Conservation (phyloP, 2,888 invertebrate genomes). For the Nemotelus pantherinus region DNA sequence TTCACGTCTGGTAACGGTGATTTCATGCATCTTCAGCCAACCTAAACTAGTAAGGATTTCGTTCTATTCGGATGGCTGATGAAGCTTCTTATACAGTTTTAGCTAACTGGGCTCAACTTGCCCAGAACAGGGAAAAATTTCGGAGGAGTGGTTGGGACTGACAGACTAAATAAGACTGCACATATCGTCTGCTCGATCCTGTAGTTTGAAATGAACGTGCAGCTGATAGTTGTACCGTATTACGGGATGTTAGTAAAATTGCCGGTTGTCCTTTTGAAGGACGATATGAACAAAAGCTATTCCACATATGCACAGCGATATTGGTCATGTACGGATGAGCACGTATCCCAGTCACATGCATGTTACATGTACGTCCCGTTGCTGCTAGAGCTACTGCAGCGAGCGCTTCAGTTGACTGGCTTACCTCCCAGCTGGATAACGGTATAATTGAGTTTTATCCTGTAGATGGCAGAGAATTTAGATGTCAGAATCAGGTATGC, state of each 20-base stretch:
- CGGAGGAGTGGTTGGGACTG: not conserved
- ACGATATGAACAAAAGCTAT: conserved; percentile 20
- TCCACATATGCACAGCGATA: not conserved
- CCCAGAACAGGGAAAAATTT: not conserved
- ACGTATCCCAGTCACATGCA: no score
- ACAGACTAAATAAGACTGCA: no score
- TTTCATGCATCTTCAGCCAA: not conserved
- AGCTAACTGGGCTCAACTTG: conserved; percentile 23
- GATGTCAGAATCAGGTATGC: not conserved
- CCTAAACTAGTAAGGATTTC: not conserved
- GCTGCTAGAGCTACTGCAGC: not conserved
- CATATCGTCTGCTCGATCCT: no score
- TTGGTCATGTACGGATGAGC: no score
- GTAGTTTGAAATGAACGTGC: not conserved
- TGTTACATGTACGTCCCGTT: no score
- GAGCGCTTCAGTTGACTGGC: not conserved
- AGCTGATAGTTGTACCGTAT: not conserved
- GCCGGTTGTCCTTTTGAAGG: conserved; percentile 16
- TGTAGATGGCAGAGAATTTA: not conserved
- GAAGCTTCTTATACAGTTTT: conserved; percentile 15
- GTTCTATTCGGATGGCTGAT: not conserved
- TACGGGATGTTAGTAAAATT: conserved; percentile 23
- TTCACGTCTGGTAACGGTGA: not conserved
- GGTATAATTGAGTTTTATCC: conserved; percentile 23
- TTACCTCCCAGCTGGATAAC: conserved; percentile 5